Base-by-base conservation (phyloP, 2,888 invertebrate species). In the Tubulanus polymorphus region DNA sequence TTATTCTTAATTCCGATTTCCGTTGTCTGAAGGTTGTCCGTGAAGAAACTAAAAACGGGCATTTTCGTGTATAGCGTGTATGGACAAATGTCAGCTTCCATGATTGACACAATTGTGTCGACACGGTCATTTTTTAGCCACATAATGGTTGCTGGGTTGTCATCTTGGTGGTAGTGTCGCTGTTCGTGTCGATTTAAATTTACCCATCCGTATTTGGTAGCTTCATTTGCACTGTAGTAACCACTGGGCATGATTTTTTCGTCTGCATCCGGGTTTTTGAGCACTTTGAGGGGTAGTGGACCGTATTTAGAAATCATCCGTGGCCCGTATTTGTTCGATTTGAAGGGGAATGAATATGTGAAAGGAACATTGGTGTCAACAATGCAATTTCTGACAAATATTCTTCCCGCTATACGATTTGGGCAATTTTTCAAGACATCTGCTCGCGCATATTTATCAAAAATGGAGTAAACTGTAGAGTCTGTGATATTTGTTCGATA, bases 121-220 rank as follows among this genome's bases (percentile, higher is more conserved):
- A 41, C 41, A 8, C 41, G 41, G 41, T 41, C 41, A 15, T 41
- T 41, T 15, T 41, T 41, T 18, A 41, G 41, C 41, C 41, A 41
- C 41, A 41, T 41, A 15, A 41, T 23, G 20, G 41, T 41, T 8
- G 41, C 41, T 8, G 41, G 41, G 23, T 41, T 41, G 15, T 41
- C 41, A 23, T 41, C 41, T 41, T 41, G 41, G 41, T 41, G 41
- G 23, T 41, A 41, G 23, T 41, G 41, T 8, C 41, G 41, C 41
- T 41, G 41, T 15, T 41, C 41, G 41, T 41, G 41, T 41, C 15
- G 41, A 41, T 41, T 41, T 41, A 41, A 41, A 41, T 41, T 41
- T 23, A 41, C 41, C 41, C 41, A 41, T 41, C 41, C 41, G 41
- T 41, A 41, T 15, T 41, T 41, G 41, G 41, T 41, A 15, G 15